A percentile compares a stretch with the other conserved stretches of the same genome.
Evolutionary conservation across 1,140 invertebrate genomes (phyloP).

Genomic region (Ptiloglossa arizonensis): DNA sequence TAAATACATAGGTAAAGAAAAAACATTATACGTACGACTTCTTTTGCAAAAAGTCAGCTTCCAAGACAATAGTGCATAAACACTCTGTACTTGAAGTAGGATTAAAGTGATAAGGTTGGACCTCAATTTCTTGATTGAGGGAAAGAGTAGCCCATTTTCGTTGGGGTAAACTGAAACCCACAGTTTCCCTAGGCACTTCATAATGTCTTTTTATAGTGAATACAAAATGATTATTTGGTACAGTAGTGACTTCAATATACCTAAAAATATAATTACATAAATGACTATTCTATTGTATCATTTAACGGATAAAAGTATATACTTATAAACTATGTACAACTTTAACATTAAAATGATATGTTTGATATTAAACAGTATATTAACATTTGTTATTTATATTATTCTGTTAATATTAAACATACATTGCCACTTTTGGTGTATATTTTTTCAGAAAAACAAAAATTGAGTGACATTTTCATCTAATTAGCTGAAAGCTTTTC

Average conservation of each 20-base stretch:
- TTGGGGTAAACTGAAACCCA: constrained; percentile 96
- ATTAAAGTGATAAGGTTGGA: constrained; percentile 90
- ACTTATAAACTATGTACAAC: too few relatives aligned
- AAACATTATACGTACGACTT: constrained; percentile 89
- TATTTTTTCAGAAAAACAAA: background rate
- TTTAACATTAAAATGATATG: too few relatives aligned
- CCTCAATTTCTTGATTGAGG: constrained; percentile 93
- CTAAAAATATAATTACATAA: constrained; percentile 80
- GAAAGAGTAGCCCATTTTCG: constrained; percentile 98
- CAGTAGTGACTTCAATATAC: constrained; percentile 92
- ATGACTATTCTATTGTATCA: background rate
- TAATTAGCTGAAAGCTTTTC: background rate
- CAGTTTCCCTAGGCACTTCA: constrained; percentile 87
- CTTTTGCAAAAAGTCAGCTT: constrained; percentile 96
- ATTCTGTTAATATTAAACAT: background rate
- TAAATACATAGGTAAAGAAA: background rate
- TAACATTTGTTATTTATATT: background rate
- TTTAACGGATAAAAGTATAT: too few relatives aligned
- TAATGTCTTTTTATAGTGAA: constrained; percentile 91
- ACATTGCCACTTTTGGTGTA: background rate
- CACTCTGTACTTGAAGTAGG: constrained; percentile 89
- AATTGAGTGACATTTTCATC: background rate
- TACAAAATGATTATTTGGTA: constrained; percentile 90
- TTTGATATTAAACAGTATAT: too few relatives aligned
- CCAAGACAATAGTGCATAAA: constrained; percentile 91